Percentiles rank a stretch among this genome's conserved stretches.
phyloP scores from a whole-genome alignment of 2,888 invertebrate species.

The Drosophila peninsularis region DNA sequence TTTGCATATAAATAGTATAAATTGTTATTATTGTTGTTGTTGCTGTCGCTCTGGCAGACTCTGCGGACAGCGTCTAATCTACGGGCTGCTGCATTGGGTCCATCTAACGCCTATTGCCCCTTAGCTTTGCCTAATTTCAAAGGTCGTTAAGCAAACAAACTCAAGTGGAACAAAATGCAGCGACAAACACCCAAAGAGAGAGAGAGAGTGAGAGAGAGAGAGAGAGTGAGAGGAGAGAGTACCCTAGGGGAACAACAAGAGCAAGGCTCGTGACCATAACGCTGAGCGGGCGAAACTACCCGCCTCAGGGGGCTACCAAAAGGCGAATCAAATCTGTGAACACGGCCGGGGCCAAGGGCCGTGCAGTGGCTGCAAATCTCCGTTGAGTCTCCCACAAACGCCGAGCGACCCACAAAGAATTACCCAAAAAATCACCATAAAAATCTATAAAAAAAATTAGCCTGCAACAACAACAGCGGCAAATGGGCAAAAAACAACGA shows the following conservation, averaged over 20 bases:
- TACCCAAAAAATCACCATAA: conserved; percentile 72
- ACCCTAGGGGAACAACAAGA: conserved; percentile 48
- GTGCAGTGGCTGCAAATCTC: neutral
- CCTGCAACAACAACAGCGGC: conserved; percentile 17
- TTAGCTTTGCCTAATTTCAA: conserved; percentile 82
- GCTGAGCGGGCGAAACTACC: conserved; percentile 54
- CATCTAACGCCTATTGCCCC: conserved; percentile 69
- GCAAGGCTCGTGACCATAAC: conserved; percentile 54
- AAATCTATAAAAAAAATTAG: conserved; percentile 70
- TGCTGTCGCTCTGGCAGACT: conserved; percentile 29
- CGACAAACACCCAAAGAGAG: conserved; percentile 21
- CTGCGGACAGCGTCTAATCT: conserved; percentile 55
- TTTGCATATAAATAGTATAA: conserved; percentile 81
- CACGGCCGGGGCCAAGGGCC: neutral
- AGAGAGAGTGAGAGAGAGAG: neutral
- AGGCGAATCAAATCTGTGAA: conserved; percentile 40
- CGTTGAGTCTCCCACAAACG: conserved; percentile 21
- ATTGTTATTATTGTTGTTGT: conserved; percentile 54
- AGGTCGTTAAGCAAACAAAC: conserved; percentile 84
- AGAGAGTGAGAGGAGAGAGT: conserved; percentile 6
- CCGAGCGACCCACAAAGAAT: conserved; percentile 69
- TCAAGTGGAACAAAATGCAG: conserved; percentile 83
- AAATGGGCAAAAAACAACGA: conserved; percentile 6
- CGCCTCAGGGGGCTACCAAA: conserved; percentile 22
- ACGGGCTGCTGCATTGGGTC: conserved; percentile 51